phyloP scores from a whole-genome alignment of 1,140 invertebrate species.

The Pseudomyrmex dendroicus region DNA sequence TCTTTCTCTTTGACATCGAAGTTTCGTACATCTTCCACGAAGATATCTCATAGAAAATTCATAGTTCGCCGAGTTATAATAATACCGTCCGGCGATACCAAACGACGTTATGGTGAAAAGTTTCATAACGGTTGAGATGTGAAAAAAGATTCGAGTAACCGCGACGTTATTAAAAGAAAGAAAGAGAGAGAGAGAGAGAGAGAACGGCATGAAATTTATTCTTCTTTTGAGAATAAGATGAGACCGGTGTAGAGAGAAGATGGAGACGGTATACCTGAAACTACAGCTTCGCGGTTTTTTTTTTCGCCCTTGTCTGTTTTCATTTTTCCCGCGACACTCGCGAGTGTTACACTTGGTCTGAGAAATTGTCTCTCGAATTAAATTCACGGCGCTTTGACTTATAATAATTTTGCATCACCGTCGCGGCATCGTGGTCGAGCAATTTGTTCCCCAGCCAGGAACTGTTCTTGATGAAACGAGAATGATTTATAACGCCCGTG shows the following conservation, averaged over 20 bases:
- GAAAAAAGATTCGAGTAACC: slow-evolving; percentile 25
- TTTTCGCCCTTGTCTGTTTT: slow-evolving; percentile 28
- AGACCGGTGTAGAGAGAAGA: neutral
- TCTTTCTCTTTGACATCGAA: neutral
- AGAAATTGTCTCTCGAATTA: slow-evolving; percentile 51
- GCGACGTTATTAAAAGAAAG: slow-evolving; percentile 16
- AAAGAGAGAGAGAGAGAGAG: neutral
- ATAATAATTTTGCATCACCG: slow-evolving; percentile 42
- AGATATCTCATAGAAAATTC: slow-evolving; percentile 55
- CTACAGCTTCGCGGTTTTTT: slow-evolving; percentile 43
- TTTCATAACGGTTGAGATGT: slow-evolving; percentile 25
- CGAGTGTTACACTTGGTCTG: neutral
- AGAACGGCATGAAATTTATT: slow-evolving; percentile 49
- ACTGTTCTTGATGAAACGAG: slow-evolving; percentile 13
- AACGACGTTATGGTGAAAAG: slow-evolving; percentile 44
- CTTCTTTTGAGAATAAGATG: slow-evolving; percentile 25
- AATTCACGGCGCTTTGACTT: slow-evolving; percentile 36
- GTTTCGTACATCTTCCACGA: slow-evolving; percentile 6
- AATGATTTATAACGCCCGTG: slow-evolving; percentile 15
- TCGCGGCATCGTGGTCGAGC: neutral
- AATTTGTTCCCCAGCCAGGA: neutral
- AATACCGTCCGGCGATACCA: slow-evolving; percentile 22
- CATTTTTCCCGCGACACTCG: slow-evolving; percentile 30
- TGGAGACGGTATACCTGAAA: neutral
- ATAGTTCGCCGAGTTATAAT: slow-evolving; percentile 41